Conservation (phyloP, 2,113 vertebrate genomes). For the Thamnaconus septentrionalis region DNA sequence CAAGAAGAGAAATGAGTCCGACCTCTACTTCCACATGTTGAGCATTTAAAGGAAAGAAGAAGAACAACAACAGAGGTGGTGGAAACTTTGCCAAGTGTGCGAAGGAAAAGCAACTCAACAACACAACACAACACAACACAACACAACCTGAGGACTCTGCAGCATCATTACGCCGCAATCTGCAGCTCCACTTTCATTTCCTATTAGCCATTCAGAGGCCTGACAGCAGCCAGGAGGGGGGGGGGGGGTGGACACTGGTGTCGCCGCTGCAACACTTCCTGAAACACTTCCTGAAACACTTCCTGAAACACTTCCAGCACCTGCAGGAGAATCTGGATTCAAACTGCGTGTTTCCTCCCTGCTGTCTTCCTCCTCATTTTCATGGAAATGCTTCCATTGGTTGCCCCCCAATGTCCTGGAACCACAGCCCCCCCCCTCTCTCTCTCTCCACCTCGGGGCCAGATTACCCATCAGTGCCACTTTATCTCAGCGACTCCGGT, state of each 20-base stretch:
- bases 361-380: too few species aligned
- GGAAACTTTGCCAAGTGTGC: too few species aligned
- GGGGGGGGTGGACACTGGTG: background rate
- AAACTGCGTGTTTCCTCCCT: too few species aligned
- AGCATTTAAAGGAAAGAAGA: background rate
- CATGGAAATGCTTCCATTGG: background rate
- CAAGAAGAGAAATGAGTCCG: background rate
- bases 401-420: background rate
- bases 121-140: constrained; percentile 10
- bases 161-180: constrained; percentile 46
- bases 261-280: too few species aligned
- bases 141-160: constrained; percentile 41
- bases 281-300: too few species aligned
- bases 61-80: too few species aligned
- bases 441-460: constrained; percentile 22
- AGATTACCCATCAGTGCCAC: constrained; percentile 71
- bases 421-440: constrained; percentile 9
- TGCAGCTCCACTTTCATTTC: constrained; percentile 60
- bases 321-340: too few species aligned
- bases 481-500: constrained; percentile 60
- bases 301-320: too few species aligned
- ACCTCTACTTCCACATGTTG: background rate
- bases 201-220: constrained; percentile 67
- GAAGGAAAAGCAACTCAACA: background rate
- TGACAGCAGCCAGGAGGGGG: constrained; percentile 61